phyloP scores from a whole-genome alignment of 2,888 invertebrate genomes.

The Anticlea derivata region DNA sequence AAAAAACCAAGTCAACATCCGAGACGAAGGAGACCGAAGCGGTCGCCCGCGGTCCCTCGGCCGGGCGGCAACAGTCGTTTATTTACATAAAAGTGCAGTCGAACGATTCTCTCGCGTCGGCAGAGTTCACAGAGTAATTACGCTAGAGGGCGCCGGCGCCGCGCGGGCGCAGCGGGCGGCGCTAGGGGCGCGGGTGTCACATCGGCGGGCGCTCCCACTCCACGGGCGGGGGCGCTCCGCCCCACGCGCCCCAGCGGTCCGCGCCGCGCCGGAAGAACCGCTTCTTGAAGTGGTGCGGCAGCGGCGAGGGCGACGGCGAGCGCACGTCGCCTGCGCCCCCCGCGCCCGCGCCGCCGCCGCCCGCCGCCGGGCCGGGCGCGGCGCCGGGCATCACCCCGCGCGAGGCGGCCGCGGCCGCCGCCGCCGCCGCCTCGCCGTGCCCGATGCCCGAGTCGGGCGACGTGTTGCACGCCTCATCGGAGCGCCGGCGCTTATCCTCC shows the following conservation, averaged over 20 bases:
- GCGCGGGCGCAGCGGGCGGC: constrained; percentile 38
- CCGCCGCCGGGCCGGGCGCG: constrained; percentile 46
- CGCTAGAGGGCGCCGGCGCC: constrained; percentile 42
- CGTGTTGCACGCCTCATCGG: constrained; percentile 92
- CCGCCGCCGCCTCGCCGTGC: constrained; percentile 83
- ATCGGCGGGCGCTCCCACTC: constrained; percentile 80
- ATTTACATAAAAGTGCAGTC: constrained; percentile 44
- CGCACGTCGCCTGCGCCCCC: constrained; percentile 72
- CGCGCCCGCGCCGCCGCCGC: constrained; percentile 42
- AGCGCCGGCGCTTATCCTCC: constrained; percentile 92
- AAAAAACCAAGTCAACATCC: constrained; percentile 62
- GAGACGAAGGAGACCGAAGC: constrained; percentile 28
- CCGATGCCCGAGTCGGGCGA: constrained; percentile 93
- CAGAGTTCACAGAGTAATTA: constrained; percentile 35
- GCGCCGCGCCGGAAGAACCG: constrained; percentile 89
- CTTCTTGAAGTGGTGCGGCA: constrained; percentile 89
- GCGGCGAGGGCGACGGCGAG: constrained; percentile 60
- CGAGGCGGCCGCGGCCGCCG: constrained; percentile 55
- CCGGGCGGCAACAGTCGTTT: constrained; percentile 42
- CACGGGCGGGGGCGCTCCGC: constrained; percentile 71
- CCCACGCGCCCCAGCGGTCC: constrained; percentile 85
- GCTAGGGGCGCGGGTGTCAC: constrained; percentile 68
- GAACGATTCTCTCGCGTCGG: constrained; percentile 24
- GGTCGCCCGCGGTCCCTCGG: constrained; percentile 23
- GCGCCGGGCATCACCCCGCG: constrained; percentile 60